These are phyloP conservation scores for Tachina fera DNA, from an alignment of 2,888 invertebrate species.

Conservation along the genomic window DNA sequence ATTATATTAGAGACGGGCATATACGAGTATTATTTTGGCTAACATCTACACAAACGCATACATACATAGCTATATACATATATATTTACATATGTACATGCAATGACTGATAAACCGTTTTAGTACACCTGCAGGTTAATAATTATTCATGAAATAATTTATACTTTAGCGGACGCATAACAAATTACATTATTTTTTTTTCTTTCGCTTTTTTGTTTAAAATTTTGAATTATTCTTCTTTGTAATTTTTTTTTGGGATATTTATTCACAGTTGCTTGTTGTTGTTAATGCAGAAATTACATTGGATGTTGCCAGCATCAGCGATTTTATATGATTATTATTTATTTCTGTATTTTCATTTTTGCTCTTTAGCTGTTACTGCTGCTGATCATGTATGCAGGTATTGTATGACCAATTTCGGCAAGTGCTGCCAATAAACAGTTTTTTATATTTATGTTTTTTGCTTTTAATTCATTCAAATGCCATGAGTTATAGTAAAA, in stretches of 20 bases:
- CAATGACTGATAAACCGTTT: conserved; percentile 54
- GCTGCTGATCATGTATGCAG: conserved; percentile 58
- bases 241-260: background rate
- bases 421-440: conserved; percentile 70
- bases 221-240: conserved; percentile 62
- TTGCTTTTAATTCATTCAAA: conserved; percentile 27
- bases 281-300: conserved; percentile 41
- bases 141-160: conserved; percentile 71
- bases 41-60: no score
- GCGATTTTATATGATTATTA: conserved; percentile 52
- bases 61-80: background rate
- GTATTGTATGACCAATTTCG: conserved; percentile 65
- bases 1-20: background rate
- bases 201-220: conserved; percentile 19
- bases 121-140: conserved; percentile 69
- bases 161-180: conserved; percentile 68
- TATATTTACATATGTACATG: background rate
- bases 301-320: conserved; percentile 44
- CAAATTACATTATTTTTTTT: conserved; percentile 59
- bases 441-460: conserved; percentile 35
- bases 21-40: background rate
- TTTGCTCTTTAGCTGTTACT: conserved; percentile 18
- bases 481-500: conserved; percentile 63
- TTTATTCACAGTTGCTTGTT: background rate
- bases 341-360: conserved; percentile 13